Evolutionary conservation across 2,113 vertebrate species (phyloP), one percentile per base, ranked within the genome.

Genomic region (Proteles cristata): DNA sequence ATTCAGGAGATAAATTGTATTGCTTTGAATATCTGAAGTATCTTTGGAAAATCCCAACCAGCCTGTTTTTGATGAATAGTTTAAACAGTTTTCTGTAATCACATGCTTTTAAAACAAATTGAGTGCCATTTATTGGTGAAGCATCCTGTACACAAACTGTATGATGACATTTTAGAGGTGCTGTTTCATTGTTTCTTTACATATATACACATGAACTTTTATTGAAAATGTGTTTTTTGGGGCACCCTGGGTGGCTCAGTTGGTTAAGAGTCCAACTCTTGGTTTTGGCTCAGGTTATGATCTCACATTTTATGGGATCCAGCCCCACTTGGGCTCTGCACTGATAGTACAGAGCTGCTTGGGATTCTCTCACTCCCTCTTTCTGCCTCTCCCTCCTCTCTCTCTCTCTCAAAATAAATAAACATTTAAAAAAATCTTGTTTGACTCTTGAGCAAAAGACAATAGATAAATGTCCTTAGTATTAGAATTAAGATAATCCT

Each of bases 171-270:
- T 93, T 69, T 94, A 82, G n/a, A 91, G 19, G 93, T 96, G 93
- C 97, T 98, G n/a, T 94, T 97, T 91, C 45, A 68, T 96, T 95
- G 87, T 87, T 90, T 90, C 31, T 96, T 97, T 93, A 95, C 69
- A 69, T 73, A 50, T 61, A 68, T 86, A 87, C 26, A 86, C 88
- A 84, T 26, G 89, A 95, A 90, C 65, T 95, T 90, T 92, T 94
- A 73, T 79, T 95, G n/a, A 92, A 97, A 94, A 87, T 97, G 4
- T 92, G 43, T 96, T 98, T 61, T 61, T 61, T 23, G 58, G 58
- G 58, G 58, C 19, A 61, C 58, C 21, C 21, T 61, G 58, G 21
- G 21, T 61, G 58, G 21, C 58, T 61, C 58, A 61, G 58, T 61
- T 23, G 2, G 19, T 61, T 61, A 55, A 55, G 58, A 61, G 58